Conservation (phyloP, 2,797 vertebrate genomes). For the Tauraco hartlaubi region DNA sequence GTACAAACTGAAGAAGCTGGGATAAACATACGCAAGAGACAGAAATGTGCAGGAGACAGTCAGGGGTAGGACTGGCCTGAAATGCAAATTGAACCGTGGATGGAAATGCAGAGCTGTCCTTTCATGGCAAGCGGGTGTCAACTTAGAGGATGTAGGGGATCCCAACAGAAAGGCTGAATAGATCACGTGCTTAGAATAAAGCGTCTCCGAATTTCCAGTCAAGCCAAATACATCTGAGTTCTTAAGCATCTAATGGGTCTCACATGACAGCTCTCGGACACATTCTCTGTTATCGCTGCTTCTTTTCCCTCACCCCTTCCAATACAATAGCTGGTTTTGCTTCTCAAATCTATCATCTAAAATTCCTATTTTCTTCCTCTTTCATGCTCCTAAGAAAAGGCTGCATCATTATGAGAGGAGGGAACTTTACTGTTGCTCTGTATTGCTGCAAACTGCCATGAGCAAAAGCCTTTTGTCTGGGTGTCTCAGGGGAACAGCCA, state of each 20-base stretch:
- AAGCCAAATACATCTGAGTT: not conserved
- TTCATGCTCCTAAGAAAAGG: not conserved
- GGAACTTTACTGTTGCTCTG: not conserved
- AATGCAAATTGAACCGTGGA: not conserved
- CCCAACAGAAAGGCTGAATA: not conserved
- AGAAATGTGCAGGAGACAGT: not conserved
- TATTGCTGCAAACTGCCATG: not conserved
- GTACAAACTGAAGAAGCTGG: not conserved
- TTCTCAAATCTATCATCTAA: not conserved
- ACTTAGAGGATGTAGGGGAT: not conserved
- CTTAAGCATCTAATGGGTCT: not conserved
- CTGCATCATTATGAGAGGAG: not conserved
- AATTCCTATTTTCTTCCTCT: not conserved
- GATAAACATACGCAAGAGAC: not conserved
- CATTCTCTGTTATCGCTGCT: not conserved
- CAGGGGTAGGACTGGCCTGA: not conserved
- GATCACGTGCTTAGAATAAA: not conserved
- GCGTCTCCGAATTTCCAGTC: not conserved
- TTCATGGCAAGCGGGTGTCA: not conserved
- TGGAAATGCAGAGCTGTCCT: not conserved
- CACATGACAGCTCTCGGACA: not conserved
- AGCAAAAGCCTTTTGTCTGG: not conserved
- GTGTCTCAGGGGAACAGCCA: not conserved
- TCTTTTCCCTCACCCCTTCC: not conserved
- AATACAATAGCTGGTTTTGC: not conserved